A percentile compares a stretch with the other conserved stretches of the same genome.
phyloP scores from a whole-genome alignment of 2,888 invertebrate species.

The Tetragonula carbonaria region DNA sequence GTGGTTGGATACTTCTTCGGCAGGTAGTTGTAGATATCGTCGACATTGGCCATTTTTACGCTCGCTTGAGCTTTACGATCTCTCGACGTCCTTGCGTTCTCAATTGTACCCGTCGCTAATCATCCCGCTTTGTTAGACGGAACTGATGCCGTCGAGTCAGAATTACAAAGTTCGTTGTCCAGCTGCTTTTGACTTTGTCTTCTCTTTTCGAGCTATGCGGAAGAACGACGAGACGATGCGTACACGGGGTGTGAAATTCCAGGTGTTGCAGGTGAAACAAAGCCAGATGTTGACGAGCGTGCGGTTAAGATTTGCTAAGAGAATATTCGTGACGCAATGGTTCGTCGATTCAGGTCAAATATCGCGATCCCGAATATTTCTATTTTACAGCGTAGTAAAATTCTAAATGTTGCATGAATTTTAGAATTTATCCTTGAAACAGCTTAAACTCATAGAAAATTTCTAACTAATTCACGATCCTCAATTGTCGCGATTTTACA shows the following conservation, averaged over 20 bases:
- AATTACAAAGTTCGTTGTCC: conserved; percentile 51
- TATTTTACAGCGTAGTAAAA: neutral
- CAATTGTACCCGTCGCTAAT: conserved; percentile 41
- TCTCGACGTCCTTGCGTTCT: conserved; percentile 41
- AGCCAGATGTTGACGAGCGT: neutral
- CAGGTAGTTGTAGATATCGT: conserved; percentile 7
- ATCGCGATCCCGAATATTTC: too few relatives aligned
- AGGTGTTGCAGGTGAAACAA: neutral
- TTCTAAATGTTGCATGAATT: neutral
- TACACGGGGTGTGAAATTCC: neutral
- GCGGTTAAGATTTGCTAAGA: neutral
- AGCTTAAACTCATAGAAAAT: neutral
- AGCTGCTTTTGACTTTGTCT: conserved; percentile 21
- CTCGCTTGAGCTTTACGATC: conserved; percentile 45
- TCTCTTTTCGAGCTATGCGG: neutral
- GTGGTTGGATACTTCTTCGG: conserved; percentile 52
- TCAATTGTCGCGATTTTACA: too few relatives aligned
- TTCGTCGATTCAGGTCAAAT: neutral
- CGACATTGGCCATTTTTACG: conserved; percentile 36
- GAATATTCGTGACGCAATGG: neutral
- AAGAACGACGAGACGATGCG: conserved; percentile 7
- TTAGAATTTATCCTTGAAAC: neutral
- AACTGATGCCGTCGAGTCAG: conserved; percentile 40
- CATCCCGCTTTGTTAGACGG: conserved; percentile 22
- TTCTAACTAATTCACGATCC: neutral